phyloP scores from a whole-genome alignment of 2,888 invertebrate genomes.

The Graphium colonna region DNA sequence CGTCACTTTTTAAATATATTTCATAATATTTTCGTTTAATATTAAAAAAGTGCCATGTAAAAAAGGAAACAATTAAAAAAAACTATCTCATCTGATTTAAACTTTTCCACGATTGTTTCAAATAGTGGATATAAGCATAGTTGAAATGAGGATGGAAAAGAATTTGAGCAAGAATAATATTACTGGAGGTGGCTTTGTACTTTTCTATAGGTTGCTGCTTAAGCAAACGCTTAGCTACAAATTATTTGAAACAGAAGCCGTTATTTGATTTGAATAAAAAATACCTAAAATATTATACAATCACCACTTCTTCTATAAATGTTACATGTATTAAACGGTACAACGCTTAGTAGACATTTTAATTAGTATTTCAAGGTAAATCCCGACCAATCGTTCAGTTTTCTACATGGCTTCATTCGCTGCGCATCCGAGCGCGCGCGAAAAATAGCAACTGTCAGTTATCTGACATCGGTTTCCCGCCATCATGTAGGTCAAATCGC shows the following conservation, averaged over 20 bases:
- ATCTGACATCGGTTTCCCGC: constrained; percentile 62
- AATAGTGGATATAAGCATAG: no score
- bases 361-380: constrained; percentile 42
- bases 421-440: constrained; percentile 42
- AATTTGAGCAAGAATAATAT: no score
- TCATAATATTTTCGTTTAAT: no score
- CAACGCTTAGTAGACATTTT: constrained; percentile 19
- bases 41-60: no score
- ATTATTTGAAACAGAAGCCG: not conserved
- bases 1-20: no score
- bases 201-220: not conserved
- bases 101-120: no score
- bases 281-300: not conserved
- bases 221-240: not conserved
- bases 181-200: no score
- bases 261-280: not conserved
- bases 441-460: constrained; percentile 62
- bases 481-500: constrained; percentile 53
- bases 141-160: no score
- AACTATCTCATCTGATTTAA: no score
- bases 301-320: not conserved
- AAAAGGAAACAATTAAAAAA: no score
- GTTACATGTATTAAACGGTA: not conserved
- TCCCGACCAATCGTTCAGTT: constrained; percentile 37
- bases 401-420: constrained; percentile 33